A percentile compares a stretch with the other conserved stretches of the same genome.
phyloP scores from a whole-genome alignment of 64 coral and sea anemone species.

The Stichodactyla helianthus region DNA sequence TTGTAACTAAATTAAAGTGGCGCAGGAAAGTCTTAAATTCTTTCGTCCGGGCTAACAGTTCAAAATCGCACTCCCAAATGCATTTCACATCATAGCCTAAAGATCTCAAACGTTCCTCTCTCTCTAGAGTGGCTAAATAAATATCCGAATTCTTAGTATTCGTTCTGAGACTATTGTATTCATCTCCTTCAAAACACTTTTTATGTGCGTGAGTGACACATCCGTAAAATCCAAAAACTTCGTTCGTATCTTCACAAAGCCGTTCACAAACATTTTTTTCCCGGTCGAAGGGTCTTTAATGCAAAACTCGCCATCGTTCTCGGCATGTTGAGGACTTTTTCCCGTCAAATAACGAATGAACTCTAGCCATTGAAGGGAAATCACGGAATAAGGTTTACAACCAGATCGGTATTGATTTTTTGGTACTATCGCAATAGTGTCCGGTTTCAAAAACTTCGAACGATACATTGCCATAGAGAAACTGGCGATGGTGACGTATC shows the following conservation, averaged over 20 bases:
- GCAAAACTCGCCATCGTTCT: background rate
- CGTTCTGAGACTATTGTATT: background rate
- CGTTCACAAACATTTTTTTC: constrained; percentile 18
- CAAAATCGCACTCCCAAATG: constrained; percentile 20
- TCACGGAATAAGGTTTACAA: background rate
- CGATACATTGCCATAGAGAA: background rate
- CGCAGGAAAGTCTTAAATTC: background rate
- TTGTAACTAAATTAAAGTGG: background rate
- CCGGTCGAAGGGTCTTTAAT: background rate
- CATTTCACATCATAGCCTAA: constrained; percentile 10
- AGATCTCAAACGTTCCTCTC: background rate
- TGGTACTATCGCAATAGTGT: constrained; percentile 9
- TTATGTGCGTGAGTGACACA: constrained; percentile 16
- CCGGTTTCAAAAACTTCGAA: background rate
- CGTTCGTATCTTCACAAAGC: constrained; percentile 19
- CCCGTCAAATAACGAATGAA: background rate
- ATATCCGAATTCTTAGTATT: background rate
- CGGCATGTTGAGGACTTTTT: constrained; percentile 8
- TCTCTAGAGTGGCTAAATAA: background rate
- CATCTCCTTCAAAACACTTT: background rate
- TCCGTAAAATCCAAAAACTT: constrained; percentile 25
- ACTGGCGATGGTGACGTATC: background rate
- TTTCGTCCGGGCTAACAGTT: background rate
- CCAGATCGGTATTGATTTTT: background rate
- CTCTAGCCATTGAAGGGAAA: constrained; percentile 19